A percentile compares a stretch with the other conserved stretches of the same genome.
These are phyloP conservation scores for Philotrypesis tridentata DNA, from an alignment of 1,140 invertebrate genomes.

Conservation along the genomic window DNA sequence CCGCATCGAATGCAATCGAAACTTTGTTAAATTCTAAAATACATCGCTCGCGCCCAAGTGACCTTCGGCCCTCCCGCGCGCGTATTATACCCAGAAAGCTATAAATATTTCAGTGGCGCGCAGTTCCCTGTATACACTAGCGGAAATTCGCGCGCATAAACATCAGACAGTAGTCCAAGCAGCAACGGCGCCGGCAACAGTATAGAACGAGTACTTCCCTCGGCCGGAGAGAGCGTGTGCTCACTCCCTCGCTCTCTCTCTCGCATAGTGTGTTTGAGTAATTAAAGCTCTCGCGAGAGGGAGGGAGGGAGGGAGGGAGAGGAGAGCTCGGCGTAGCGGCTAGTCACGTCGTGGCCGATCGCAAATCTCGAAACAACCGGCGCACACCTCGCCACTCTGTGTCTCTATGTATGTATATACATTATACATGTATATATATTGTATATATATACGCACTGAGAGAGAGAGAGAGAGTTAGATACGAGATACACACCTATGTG, in stretches of 20 bases:
- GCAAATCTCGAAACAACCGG: conserved; percentile 37
- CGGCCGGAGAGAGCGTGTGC: too few relatives aligned
- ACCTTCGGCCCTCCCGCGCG: too few relatives aligned
- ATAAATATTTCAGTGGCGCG: neutral
- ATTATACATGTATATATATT: conserved; percentile 29
- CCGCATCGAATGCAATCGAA: too few relatives aligned
- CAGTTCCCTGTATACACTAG: neutral
- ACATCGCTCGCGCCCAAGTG: too few relatives aligned
- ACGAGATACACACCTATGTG: neutral
- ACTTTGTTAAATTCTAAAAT: too few relatives aligned
- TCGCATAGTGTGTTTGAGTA: conserved; percentile 24
- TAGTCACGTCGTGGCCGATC: conserved; percentile 52
- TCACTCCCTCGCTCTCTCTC: too few relatives aligned
- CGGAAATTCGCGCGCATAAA: neutral
- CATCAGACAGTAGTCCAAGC: neutral
- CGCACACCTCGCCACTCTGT: conserved; percentile 1
- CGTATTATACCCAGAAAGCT: neutral
- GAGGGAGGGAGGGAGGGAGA: too few relatives aligned
- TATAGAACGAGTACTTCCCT: conserved; percentile 29
- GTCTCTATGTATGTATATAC: neutral
- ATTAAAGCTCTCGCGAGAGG: conserved; percentile 30
- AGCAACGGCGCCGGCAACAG: conserved; percentile 24
- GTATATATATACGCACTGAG: neutral
- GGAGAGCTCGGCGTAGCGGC: conserved; percentile 30
- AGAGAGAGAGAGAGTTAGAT: neutral